Percentiles rank a stretch among this genome's conserved stretches.
Evolutionary conservation across 2,888 invertebrate genomes (phyloP).

Genomic region (Hyposoter didymator): DNA sequence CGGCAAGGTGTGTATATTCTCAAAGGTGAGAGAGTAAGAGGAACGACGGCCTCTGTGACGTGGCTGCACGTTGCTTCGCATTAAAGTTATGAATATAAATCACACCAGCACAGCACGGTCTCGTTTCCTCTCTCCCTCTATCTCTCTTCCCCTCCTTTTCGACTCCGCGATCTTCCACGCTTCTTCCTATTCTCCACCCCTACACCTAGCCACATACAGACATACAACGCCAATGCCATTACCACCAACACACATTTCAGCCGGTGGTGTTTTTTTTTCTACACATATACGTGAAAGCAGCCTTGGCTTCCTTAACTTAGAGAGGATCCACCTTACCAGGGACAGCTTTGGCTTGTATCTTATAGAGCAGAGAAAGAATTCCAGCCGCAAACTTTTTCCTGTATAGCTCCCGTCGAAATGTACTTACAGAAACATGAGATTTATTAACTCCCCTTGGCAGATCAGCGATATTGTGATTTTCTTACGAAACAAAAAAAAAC

Average conservation of each 20-base stretch:
- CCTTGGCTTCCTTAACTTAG: slow-evolving; percentile 2
- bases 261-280: slow-evolving; percentile 18
- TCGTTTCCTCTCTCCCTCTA: slow-evolving; percentile 26
- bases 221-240: slow-evolving; percentile 15
- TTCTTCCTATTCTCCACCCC: slow-evolving; percentile 59
- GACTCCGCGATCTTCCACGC: slow-evolving; percentile 31
- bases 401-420: slow-evolving; percentile 35
- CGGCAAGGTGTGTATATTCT: slow-evolving; percentile 20
- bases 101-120: slow-evolving; percentile 71
- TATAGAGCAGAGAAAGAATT: slow-evolving; percentile 33
- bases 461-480: slow-evolving; percentile 52
- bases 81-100: slow-evolving; percentile 83
- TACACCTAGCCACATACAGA: slow-evolving; percentile 36
- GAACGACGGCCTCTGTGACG: slow-evolving; percentile 72
- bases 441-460: slow-evolving; percentile 54
- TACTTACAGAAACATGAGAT: slow-evolving; percentile 53
- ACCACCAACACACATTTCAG: slow-evolving; percentile 3
- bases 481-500: slow-evolving; percentile 23
- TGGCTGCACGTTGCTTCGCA: slow-evolving; percentile 80
- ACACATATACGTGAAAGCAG: slow-evolving; percentile 12
- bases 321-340: slow-evolving; percentile 32
- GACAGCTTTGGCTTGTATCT: slow-evolving; percentile 41
- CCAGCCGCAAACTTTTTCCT: slow-evolving; percentile 38
- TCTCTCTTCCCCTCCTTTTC: slow-evolving; percentile 9
- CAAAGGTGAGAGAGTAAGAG: slow-evolving; percentile 46